Percentiles rank a stretch among this genome's conserved stretches.
phyloP scores from a whole-genome alignment of 1,140 invertebrate species.

The Orchestia grillus region DNA sequence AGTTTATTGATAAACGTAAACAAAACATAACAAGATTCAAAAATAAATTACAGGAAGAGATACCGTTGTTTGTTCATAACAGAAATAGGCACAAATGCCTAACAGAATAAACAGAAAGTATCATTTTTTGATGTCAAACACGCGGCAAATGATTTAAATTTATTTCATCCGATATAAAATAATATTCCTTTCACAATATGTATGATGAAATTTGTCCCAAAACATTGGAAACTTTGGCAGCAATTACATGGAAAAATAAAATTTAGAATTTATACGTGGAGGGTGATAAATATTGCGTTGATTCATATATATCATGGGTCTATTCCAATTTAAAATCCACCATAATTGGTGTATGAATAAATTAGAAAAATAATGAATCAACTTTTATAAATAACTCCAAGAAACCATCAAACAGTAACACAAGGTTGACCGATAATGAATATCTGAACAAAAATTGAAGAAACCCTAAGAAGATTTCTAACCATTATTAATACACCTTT shows the following conservation, averaged over 20 bases:
- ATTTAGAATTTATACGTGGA: background rate
- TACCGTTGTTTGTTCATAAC: background rate
- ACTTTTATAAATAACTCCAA: background rate
- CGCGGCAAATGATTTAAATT: background rate
- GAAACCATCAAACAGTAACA: background rate
- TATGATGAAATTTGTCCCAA: background rate
- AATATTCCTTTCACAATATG: background rate
- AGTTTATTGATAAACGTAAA: background rate
- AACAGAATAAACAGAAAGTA: background rate
- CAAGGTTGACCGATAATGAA: background rate
- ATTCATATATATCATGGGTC: background rate
- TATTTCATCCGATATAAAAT: background rate
- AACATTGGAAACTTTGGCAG: background rate
- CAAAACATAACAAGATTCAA: background rate
- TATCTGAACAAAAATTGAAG: background rate
- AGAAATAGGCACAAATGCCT: too few species aligned
- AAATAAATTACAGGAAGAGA: background rate
- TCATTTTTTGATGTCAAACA: background rate
- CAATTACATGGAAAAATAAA: background rate
- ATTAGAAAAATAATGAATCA: background rate
- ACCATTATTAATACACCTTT: background rate
- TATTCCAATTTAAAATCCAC: background rate
- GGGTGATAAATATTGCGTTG: background rate
- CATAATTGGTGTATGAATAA: background rate
- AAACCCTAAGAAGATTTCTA: background rate